These are phyloP conservation scores for Percina caprodes DNA, from an alignment of 2,113 vertebrate species.

Conservation along the genomic window DNA sequence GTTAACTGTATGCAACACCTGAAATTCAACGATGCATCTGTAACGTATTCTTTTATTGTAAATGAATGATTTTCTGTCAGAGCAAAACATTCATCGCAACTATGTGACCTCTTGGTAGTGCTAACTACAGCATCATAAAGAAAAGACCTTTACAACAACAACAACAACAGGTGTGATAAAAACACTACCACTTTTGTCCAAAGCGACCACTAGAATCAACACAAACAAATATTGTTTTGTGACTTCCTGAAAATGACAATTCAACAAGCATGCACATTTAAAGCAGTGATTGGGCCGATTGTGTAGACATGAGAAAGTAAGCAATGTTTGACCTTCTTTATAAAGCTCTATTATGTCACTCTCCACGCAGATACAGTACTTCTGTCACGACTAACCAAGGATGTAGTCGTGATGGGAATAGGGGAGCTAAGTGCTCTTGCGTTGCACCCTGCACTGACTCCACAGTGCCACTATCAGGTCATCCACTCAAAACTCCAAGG, in stretches of 20 bases:
- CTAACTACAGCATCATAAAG: too few species aligned
- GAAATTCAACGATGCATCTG: too few species aligned
- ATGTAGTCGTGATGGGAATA: not conserved
- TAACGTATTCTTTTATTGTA: too few species aligned
- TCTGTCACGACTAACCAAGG: not conserved
- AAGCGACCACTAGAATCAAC: too few species aligned
- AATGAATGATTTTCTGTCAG: too few species aligned
- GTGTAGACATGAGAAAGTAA: not conserved
- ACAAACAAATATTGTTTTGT: not conserved
- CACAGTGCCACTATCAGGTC: not conserved
- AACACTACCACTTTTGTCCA: too few species aligned
- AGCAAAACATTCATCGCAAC: too few species aligned
- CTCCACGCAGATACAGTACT: not conserved
- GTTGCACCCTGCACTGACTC: slow-evolving; percentile 10
- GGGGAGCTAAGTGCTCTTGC: not conserved
- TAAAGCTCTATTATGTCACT: not conserved
- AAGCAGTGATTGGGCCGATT: not conserved
- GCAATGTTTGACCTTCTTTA: too few species aligned
- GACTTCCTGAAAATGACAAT: not conserved
- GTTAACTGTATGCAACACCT: too few species aligned
- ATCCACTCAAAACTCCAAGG: slow-evolving; percentile 10
- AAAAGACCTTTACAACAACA: too few species aligned
- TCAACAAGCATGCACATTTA: not conserved
- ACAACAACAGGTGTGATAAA: too few species aligned
- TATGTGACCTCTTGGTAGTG: too few species aligned